Percentiles rank a stretch among this genome's conserved stretches.
phyloP scores from a whole-genome alignment of 2,113 vertebrate genomes.

The Pleuronectes platessa region DNA sequence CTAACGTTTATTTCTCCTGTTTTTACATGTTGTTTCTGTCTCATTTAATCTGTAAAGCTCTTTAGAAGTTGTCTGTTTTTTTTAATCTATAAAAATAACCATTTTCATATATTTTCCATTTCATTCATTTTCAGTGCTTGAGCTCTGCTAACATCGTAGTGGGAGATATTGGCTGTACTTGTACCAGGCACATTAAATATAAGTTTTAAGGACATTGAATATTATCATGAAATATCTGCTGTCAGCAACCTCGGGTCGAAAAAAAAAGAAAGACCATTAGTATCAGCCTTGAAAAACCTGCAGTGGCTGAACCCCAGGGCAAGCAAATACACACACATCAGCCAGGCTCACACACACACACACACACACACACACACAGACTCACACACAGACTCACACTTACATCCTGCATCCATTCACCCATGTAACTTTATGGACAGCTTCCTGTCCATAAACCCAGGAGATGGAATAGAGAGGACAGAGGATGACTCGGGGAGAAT shows the following conservation, averaged over 20 bases:
- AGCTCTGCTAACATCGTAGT: not conserved
- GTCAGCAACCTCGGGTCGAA: constrained; percentile 19
- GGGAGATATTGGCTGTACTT: not conserved
- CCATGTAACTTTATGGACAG: constrained; percentile 67
- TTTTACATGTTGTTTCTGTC: not conserved
- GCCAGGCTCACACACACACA: constrained; percentile 1
- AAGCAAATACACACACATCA: constrained; percentile 32
- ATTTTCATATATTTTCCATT: not conserved
- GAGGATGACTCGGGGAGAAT: constrained; percentile 36
- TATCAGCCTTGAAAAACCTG: constrained; percentile 41
- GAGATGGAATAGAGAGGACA: constrained; percentile 43
- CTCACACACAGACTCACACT: constrained; percentile 4
- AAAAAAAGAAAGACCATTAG: constrained; percentile 22
- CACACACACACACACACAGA: constrained; percentile 4
- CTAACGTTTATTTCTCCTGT: too few relatives aligned
- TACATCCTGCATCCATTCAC: constrained; percentile 43
- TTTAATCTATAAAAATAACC: not conserved
- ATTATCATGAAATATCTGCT: constrained; percentile 22
- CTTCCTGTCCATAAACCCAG: constrained; percentile 63
- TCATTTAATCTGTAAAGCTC: not conserved
- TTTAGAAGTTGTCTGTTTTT: not conserved
- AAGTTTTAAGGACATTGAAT: not conserved
- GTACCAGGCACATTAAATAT: not conserved
- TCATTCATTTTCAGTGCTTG: not conserved
- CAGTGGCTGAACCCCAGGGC: constrained; percentile 4